Percentiles rank a stretch among this genome's conserved stretches.
phyloP scores from a whole-genome alignment of 2,113 vertebrate genomes.

The Amphiprion ocellaris region DNA sequence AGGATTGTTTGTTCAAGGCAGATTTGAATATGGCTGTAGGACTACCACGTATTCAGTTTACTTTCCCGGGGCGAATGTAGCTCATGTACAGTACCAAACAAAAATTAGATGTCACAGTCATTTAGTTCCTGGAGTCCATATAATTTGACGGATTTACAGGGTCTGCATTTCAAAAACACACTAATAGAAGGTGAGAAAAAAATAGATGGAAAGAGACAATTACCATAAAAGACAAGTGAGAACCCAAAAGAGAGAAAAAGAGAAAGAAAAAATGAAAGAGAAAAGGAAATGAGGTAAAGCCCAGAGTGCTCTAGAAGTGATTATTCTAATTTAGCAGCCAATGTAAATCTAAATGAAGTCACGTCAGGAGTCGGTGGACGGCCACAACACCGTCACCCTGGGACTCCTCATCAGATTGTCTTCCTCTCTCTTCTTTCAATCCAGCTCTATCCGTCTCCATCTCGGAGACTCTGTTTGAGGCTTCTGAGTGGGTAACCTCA shows the following conservation, averaged over 20 bases:
- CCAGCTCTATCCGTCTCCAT: constrained; percentile 45
- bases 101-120: background rate
- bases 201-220: background rate
- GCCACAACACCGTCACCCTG: constrained; percentile 90
- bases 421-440: constrained; percentile 46
- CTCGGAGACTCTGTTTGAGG: constrained; percentile 63
- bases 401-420: constrained; percentile 63
- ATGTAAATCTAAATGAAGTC: constrained; percentile 99
- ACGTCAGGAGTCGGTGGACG: constrained; percentile 88
- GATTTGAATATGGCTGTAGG: no score
- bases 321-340: constrained; percentile 98
- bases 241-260: constrained; percentile 9
- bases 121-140: background rate
- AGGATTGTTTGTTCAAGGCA: no score
- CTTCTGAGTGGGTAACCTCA: constrained; percentile 81
- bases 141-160: background rate
- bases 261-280: constrained; percentile 69
- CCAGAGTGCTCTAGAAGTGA: constrained; percentile 92
- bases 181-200: background rate
- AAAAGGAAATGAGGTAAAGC: constrained; percentile 84
- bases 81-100: background rate
- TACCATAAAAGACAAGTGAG: constrained; percentile 6
- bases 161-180: background rate
- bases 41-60: background rate
- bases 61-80: background rate